These are phyloP conservation scores for Syngnathus rostellatus DNA, from an alignment of 2,797 vertebrate genomes.

Conservation along the genomic window DNA sequence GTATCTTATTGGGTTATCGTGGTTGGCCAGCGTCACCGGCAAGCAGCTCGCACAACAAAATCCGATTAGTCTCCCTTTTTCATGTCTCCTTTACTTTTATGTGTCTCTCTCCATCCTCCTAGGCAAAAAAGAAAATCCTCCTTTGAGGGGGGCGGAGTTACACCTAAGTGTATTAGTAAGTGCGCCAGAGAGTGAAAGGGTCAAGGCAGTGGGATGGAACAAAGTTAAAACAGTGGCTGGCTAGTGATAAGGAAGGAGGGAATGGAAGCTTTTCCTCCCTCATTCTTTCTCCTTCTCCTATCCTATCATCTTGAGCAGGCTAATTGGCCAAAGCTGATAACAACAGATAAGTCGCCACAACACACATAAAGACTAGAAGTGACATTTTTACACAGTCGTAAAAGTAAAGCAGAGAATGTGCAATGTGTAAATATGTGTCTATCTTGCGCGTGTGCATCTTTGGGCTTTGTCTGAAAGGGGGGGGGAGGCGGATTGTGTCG, in stretches of 20 bases:
- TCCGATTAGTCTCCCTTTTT: conserved; percentile 16
- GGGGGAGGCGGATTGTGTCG: conserved; percentile 19
- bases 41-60: conserved; percentile 10
- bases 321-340: conserved; percentile 70
- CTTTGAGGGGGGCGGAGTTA: conserved; percentile 25
- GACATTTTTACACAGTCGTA: conserved; percentile 49
- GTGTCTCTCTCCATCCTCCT: no score
- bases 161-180: conserved; percentile 46
- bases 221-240: conserved; percentile 13
- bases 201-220: conserved; percentile 55
- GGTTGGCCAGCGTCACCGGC: conserved; percentile 28
- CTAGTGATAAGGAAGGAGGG: conserved; percentile 41
- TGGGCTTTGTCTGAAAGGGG: conserved; percentile 24
- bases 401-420: conserved; percentile 17
- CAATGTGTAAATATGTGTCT: conserved; percentile 33
- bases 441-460: conserved; percentile 22
- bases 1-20: conserved; percentile 49
- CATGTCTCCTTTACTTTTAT: neutral
- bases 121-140: neutral
- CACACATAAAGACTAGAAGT: conserved; percentile 30
- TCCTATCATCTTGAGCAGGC: conserved; percentile 46
- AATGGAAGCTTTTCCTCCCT: conserved; percentile 50
- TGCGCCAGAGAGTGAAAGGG: conserved; percentile 19
- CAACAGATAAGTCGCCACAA: conserved; percentile 67
- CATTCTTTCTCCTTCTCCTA: conserved; percentile 60